phyloP scores from a whole-genome alignment of 2,888 invertebrate genomes.

The Spodoptera exigua region DNA sequence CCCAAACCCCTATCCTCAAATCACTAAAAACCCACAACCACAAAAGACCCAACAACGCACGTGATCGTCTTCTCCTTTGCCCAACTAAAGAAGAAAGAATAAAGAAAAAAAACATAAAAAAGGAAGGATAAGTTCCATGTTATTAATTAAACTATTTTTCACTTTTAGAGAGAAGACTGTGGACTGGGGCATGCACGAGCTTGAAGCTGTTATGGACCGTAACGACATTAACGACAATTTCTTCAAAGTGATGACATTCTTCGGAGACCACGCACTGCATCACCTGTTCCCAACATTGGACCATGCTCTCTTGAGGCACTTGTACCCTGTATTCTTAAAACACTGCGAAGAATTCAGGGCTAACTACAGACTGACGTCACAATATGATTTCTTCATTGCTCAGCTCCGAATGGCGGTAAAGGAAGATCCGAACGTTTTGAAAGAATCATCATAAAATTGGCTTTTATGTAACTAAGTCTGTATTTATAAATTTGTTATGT shows the following conservation, averaged over 20 bases:
- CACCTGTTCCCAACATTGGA: constrained; percentile 95
- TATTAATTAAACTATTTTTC: too few species aligned
- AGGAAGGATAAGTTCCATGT: too few species aligned
- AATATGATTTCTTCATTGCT: constrained; percentile 75
- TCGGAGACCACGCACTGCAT: constrained; percentile 94
- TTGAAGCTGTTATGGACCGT: constrained; percentile 93
- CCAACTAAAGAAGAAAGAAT: too few species aligned
- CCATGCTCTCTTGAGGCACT: constrained; percentile 91
- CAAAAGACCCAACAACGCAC: too few species aligned
- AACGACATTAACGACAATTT: constrained; percentile 90
- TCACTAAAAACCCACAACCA: too few species aligned
- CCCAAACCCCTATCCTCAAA: too few species aligned
- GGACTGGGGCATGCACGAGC: constrained; percentile 94
- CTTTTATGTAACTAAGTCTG: too few species aligned
- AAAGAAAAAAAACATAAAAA: too few species aligned
- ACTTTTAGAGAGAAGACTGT: constrained; percentile 77
- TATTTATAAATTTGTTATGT: too few species aligned
- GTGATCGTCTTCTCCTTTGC: too few species aligned
- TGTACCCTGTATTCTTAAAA: constrained; percentile 90
- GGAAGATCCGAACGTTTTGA: constrained; percentile 68
- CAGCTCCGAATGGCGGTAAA: constrained; percentile 75
- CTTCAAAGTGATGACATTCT: constrained; percentile 91
- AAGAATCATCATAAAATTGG: constrained; percentile 18
- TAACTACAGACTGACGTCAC: constrained; percentile 78
- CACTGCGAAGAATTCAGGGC: constrained; percentile 90